These are phyloP conservation scores for Epizoanthus stellaris DNA, from an alignment of 92 coral and sea anemone species.

Conservation along the genomic window DNA sequence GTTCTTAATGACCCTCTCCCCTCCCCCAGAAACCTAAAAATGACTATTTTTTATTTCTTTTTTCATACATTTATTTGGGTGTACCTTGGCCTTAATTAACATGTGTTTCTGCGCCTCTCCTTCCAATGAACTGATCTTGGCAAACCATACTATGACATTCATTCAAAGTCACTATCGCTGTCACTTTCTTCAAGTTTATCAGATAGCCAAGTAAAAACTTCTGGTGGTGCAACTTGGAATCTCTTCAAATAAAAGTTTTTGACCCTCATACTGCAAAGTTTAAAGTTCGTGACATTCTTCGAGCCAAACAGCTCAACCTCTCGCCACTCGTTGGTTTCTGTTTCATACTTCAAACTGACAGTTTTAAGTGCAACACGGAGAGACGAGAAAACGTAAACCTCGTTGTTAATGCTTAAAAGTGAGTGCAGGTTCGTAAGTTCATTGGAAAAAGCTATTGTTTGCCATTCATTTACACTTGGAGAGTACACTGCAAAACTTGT, in stretches of 20 bases:
- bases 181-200: too few species aligned
- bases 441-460: background rate
- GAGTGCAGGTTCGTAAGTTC: background rate
- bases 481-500: background rate
- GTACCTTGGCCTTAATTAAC: too few species aligned
- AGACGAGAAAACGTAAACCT: background rate
- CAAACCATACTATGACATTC: too few species aligned
- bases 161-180: too few species aligned
- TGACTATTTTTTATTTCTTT: too few species aligned
- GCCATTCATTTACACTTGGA: background rate
- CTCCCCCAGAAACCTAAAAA: too few species aligned
- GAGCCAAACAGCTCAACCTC: background rate
- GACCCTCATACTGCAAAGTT: background rate
- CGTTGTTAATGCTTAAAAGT: background rate
- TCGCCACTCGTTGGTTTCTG: background rate
- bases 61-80: too few species aligned
- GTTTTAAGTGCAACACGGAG: background rate
- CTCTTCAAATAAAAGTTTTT: background rate
- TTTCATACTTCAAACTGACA: background rate
- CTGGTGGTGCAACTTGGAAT: background rate
- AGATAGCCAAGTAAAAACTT: too few species aligned
- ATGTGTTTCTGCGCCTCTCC: too few species aligned
- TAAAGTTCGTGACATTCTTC: background rate
- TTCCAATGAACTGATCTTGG: too few species aligned
- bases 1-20: too few species aligned